Evolutionary conservation across 2,888 invertebrate species (phyloP), one percentile per base, ranked within the genome.

Genomic region (Netelia inedita): DNA sequence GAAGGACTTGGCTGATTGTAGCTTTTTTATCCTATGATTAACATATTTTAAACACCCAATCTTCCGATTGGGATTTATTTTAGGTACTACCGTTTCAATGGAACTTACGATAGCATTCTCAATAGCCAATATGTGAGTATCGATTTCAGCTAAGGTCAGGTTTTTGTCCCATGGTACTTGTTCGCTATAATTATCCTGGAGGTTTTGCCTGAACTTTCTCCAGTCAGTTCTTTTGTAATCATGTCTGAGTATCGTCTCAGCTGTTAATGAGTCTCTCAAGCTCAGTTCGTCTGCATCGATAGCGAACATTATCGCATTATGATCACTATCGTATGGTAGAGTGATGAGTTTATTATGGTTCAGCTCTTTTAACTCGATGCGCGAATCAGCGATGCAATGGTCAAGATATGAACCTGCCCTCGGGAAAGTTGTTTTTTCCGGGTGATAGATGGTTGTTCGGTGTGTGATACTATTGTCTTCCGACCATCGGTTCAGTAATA

Each of bases 271-370:
- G 14, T 50, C 50, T 50, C 14, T 50, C 23, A 23, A 2, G 1
- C 14, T 14, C 50, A 50, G 50, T 50, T 50, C 50, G 50, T 14
- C 14, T 50, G 23, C 23, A 23, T 50, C n/a, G 11, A 68, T 50
- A 14, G 19, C n/a, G 11, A 68, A 21, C 8, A 6, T 10, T 5
- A 73, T 59, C 1, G 73, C 73, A 1, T 73, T 63, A 11, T 63
- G 73, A 11, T 73, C 73, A 11, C 73, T 73, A n/a, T 73, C 63
- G 11, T 50, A 73, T 11, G 21, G 8, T 1, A 63, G 23, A 10
- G 73, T 73, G 2, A 21, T 23, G 14, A 73, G 61, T 19, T 73
- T 61, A 11, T 46, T 14, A n/a, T 46, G 19, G 21, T 2, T 23
- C 11, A 61, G 61, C 16, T 59, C 43, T 14, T 41, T 11, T 6